A percentile compares a stretch with the other conserved stretches of the same genome.
Evolutionary conservation across 2,888 invertebrate genomes (phyloP).

Genomic region (Troides helena): DNA sequence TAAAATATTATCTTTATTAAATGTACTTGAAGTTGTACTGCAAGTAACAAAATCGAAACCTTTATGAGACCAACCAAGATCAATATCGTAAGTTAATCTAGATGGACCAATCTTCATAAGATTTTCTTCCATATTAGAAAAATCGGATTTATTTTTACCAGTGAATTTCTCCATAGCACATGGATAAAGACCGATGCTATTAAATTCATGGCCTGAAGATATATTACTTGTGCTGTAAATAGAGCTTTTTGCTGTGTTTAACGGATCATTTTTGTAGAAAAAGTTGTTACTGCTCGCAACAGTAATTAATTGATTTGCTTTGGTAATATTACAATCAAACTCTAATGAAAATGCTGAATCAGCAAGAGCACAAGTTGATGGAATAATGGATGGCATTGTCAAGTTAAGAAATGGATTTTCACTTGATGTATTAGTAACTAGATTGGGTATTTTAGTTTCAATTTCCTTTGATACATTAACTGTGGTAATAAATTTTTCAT

Average conservation of each 20-base stretch:
- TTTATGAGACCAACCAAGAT: constrained; percentile 75
- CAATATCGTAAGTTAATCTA: constrained; percentile 72
- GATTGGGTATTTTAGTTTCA: constrained; percentile 43
- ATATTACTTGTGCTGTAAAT: constrained; percentile 74
- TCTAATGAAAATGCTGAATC: constrained; percentile 64
- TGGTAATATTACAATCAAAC: constrained; percentile 66
- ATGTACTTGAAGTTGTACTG: constrained; percentile 58
- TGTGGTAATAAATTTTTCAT: constrained; percentile 51
- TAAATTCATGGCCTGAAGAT: constrained; percentile 69
- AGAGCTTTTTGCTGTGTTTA: constrained; percentile 62
- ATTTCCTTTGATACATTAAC: constrained; percentile 42
- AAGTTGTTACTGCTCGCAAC: constrained; percentile 59
- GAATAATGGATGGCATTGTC: constrained; percentile 60
- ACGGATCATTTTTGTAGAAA: constrained; percentile 71
- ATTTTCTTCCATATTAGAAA: constrained; percentile 66
- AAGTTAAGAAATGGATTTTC: constrained; percentile 72
- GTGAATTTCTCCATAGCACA: constrained; percentile 75
- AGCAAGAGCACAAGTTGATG: constrained; percentile 55
- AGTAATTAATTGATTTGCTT: constrained; percentile 55
- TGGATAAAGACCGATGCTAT: constrained; percentile 68
- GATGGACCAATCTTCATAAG: constrained; percentile 74
- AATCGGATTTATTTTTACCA: constrained; percentile 68
- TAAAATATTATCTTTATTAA: constrained; percentile 66
- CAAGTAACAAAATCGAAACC: constrained; percentile 71
- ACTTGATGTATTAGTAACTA: constrained; percentile 44